Base-by-base conservation (phyloP, 2,797 vertebrate species). In the Platalea minor region DNA sequence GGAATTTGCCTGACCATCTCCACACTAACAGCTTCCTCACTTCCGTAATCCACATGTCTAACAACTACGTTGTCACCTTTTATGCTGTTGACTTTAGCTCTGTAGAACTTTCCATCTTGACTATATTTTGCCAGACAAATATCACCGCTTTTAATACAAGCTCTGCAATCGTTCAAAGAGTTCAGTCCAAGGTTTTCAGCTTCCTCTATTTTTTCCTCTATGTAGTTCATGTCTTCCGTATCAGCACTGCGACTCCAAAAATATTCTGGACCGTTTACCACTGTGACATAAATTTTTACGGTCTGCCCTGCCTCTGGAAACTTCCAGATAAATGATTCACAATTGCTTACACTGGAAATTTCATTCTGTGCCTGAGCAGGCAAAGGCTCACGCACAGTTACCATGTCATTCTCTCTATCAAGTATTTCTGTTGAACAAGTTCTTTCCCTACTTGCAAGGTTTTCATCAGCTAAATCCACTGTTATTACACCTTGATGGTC, bases 1-100 rank as follows among this genome's bases (percentile, higher is more conserved):
- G 99, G 98, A 25, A 99, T 97, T 57, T 96, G 96, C 90, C 92
- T 98, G 64, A 99, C 80, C n/a, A 98, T 89, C 48, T 97, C 96
- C 26, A 97, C 14, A 33, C 92, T 96, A 61, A 98, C 96, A 33
- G 96, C 90, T 57, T 98, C 98, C 61, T 97, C 81, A 20, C 99
- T 99, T 91, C 99, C 99, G 4, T 99, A 99, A 97, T 99, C 99
- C 51, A 99, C 96, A 19, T 99, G 98, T 60, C 98, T 95, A 90
- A 99, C 97, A 1, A 97, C 98, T 1, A 98, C 11, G 0, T 84
- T 57, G 31, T 97, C 95, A 64, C 88, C 96, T 28, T 98, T 96
- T 89, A 97, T 89, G 8, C 90, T 89, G 5, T 95, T 97, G 64
- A 99, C 94, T 69, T 98, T 87, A 63, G 98, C 99, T 91, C 99